phyloP scores from a whole-genome alignment of 2,888 invertebrate genomes.

The Drosophila testacea region DNA sequence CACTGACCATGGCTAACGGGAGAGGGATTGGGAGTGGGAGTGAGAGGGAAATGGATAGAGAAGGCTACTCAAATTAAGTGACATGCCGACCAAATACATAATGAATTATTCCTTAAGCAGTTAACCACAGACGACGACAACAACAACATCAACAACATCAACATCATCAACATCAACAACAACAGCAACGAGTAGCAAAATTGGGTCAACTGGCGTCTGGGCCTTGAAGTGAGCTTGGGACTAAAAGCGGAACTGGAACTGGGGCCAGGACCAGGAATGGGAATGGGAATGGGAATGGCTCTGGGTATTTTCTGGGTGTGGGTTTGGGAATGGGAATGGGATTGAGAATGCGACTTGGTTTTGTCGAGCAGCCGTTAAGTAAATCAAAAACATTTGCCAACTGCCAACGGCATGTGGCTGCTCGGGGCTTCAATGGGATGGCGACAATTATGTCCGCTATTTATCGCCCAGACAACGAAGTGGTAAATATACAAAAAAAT shows the following conservation, averaged over 20 bases:
- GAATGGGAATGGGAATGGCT: slow-evolving; percentile 1
- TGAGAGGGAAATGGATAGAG: slow-evolving; percentile 7
- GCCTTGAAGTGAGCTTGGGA: slow-evolving; percentile 14
- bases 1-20: slow-evolving; percentile 35
- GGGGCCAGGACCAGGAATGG: not conserved
- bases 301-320: not conserved
- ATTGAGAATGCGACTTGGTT: slow-evolving; percentile 4
- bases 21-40: not conserved
- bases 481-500: slow-evolving; percentile 28
- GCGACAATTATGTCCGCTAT: slow-evolving; percentile 64
- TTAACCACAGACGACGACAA: slow-evolving; percentile 60
- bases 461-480: slow-evolving; percentile 56
- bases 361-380: slow-evolving; percentile 49
- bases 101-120: slow-evolving; percentile 80
- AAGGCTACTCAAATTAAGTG: slow-evolving; percentile 74
- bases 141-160: slow-evolving; percentile 4
- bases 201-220: slow-evolving; percentile 58
- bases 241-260: slow-evolving; percentile 2
- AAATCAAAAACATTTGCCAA: slow-evolving; percentile 69
- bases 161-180: slow-evolving; percentile 5
- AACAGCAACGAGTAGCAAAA: slow-evolving; percentile 25
- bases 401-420: slow-evolving; percentile 57
- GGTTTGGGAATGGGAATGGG: not conserved
- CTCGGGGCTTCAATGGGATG: slow-evolving; percentile 2
- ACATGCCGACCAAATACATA: slow-evolving; percentile 73